phyloP scores from a whole-genome alignment of 2,113 vertebrate species.

The Australoheros scitulus region DNA sequence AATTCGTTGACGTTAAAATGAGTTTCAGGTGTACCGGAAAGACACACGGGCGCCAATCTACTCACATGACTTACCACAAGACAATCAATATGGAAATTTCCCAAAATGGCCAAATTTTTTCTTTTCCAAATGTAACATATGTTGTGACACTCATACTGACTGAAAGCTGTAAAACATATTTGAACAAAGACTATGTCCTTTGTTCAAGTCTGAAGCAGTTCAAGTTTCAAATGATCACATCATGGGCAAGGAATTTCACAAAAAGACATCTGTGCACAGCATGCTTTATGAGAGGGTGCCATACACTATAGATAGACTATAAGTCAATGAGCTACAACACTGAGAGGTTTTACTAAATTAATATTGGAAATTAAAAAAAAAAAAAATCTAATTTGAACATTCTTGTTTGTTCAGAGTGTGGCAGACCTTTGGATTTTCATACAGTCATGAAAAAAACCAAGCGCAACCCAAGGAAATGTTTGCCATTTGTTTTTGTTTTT shows the following conservation, averaged over 20 bases:
- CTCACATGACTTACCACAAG: neutral
- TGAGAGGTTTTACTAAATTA: neutral
- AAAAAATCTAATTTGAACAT: neutral
- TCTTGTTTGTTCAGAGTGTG: neutral
- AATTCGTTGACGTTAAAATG: neutral
- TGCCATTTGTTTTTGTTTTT: neutral
- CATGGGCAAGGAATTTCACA: neutral
- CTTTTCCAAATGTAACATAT: neutral
- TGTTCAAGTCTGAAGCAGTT: no score
- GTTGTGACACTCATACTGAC: neutral
- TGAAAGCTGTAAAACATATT: no score
- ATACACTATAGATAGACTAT: no score
- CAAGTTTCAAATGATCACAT: neutral
- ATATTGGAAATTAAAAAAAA: neutral
- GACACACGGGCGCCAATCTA: neutral
- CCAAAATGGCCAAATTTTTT: neutral
- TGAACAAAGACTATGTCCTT: neutral
- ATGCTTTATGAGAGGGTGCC: no score
- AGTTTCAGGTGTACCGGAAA: neutral
- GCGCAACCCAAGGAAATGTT: neutral
- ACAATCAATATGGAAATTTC: neutral
- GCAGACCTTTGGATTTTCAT: neutral
- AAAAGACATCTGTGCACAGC: no score
- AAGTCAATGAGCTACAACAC: no score
- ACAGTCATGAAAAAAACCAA: neutral